A percentile compares a stretch with the other conserved stretches of the same genome.
Evolutionary conservation across 2,113 vertebrate species (phyloP).

Genomic region (Aviceda subcristata): DNA sequence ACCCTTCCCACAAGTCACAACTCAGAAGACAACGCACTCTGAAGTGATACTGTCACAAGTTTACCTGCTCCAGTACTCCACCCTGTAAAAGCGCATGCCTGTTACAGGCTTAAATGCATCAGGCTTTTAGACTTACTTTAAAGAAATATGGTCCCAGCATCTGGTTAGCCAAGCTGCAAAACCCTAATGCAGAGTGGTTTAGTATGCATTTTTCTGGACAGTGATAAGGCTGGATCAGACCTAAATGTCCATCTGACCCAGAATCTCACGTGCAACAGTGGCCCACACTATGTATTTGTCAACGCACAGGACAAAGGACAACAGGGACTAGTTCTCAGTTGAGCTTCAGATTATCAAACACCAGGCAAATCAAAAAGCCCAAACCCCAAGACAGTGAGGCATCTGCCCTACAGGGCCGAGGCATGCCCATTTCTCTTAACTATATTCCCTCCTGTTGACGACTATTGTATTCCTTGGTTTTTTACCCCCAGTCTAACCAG

Average conservation of each 20-base stretch:
- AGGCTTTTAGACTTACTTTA: not conserved
- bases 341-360: not conserved
- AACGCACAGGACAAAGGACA: not conserved
- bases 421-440: not conserved
- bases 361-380: not conserved
- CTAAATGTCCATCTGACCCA: not conserved
- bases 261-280: not conserved
- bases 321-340: not conserved
- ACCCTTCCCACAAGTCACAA: not conserved
- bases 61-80: not conserved
- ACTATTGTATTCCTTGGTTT: not conserved
- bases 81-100: not conserved
- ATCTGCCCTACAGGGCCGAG: not conserved
- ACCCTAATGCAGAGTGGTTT: not conserved
- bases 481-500: rapidly evolving
- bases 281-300: not conserved
- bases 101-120: not conserved
- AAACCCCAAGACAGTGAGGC: not conserved
- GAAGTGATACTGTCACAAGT: not conserved
- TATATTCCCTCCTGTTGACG: not conserved
- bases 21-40: not conserved
- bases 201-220: not conserved
- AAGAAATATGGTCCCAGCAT: not conserved
- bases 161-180: not conserved
- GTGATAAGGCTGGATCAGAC: not conserved